phyloP scores from a whole-genome alignment of 2,113 vertebrate species.

The Sus scrofa region DNA sequence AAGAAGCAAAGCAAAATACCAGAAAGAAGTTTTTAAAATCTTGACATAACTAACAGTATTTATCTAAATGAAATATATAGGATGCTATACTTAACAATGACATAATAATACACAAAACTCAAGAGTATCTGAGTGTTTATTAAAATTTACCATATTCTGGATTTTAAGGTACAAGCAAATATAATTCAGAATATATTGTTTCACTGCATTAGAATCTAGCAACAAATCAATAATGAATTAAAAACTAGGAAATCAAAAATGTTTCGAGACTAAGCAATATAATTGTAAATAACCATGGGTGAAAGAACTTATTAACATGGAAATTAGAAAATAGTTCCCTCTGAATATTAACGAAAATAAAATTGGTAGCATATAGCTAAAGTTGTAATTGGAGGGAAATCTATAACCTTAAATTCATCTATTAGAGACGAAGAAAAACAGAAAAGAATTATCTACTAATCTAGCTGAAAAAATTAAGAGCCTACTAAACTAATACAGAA shows the following conservation, averaged over 20 bases:
- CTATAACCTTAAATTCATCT: not conserved
- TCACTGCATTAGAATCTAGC: not conserved
- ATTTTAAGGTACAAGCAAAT: conserved; percentile 11
- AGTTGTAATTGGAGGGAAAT: not conserved
- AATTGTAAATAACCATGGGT: not conserved
- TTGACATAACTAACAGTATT: not conserved
- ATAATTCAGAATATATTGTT: not conserved
- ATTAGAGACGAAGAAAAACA: not conserved
- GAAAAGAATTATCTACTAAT: not conserved
- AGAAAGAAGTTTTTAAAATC: not conserved
- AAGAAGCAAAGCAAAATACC: not conserved
- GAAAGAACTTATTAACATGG: not conserved
- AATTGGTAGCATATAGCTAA: not conserved
- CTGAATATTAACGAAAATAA: not conserved
- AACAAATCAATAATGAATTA: not conserved
- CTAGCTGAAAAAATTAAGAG: not conserved
- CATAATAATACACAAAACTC: not conserved
- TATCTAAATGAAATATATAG: not conserved
- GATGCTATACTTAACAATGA: not conserved
- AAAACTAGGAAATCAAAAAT: conserved; percentile 16
- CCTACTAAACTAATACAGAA: not conserved
- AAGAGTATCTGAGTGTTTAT: not conserved
- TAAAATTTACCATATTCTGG: not conserved
- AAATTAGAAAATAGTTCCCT: conserved; percentile 34
- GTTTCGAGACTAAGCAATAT: not conserved